phyloP scores from a whole-genome alignment of 2,113 vertebrate genomes.

The Microcebus tavaratra region DNA sequence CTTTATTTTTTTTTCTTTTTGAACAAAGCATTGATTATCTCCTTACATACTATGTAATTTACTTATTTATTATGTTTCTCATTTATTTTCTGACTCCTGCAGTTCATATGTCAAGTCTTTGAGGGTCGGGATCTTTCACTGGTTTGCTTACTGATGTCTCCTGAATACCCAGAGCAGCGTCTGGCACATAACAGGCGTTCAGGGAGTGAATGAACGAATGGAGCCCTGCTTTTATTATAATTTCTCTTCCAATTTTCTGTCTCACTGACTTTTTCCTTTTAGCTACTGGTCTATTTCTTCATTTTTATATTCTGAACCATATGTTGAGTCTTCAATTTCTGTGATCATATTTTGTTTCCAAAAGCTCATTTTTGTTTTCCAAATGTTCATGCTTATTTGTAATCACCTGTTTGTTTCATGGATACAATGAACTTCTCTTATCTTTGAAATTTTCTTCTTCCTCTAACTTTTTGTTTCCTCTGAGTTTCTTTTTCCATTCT shows the following conservation, averaged over 20 bases:
- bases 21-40: neutral
- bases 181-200: neutral
- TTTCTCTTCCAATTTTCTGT: neutral
- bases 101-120: neutral
- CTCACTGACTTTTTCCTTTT: slow-evolving; percentile 18
- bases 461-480: neutral
- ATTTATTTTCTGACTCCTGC: neutral
- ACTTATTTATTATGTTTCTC: neutral
- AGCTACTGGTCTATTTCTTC: neutral
- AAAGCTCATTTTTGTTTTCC: neutral
- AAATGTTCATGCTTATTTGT: neutral
- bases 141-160: neutral
- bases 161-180: neutral
- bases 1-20: neutral
- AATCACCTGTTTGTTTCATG: neutral
- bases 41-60: neutral
- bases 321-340: slow-evolving; percentile 7
- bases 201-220: neutral
- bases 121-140: neutral
- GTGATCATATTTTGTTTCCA: neutral
- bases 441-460: neutral
- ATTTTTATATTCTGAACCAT: neutral
- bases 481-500: neutral
- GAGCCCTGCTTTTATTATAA: neutral
- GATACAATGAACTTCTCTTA: neutral